Evolutionary conservation across 64 coral and sea anemone species (phyloP).

Genomic region (Montipora capricornis): DNA sequence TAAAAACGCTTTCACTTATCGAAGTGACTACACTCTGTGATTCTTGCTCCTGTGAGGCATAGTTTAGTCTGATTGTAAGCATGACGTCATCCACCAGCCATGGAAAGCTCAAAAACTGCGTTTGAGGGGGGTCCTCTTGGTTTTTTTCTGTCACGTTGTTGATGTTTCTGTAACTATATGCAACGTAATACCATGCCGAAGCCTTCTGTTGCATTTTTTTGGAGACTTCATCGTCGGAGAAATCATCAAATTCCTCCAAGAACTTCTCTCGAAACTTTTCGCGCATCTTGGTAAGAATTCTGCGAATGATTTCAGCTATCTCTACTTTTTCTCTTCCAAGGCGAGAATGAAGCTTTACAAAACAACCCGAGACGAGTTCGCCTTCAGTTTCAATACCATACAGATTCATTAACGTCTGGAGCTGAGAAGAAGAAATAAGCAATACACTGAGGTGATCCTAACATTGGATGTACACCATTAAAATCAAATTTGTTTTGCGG

Average conservation of each 20-base stretch:
- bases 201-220: conserved; percentile 85
- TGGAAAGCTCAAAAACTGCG: conserved; percentile 84
- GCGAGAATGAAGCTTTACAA: conserved; percentile 78
- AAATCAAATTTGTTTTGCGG: no score
- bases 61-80: conserved; percentile 50
- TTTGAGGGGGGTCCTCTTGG: conserved; percentile 15
- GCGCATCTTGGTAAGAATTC: conserved; percentile 56
- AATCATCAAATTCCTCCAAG: conserved; percentile 84
- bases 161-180: conserved; percentile 53
- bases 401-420: conserved; percentile 80
- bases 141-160: neutral
- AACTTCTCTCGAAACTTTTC: conserved; percentile 79
- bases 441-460: neutral
- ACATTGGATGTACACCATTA: no score
- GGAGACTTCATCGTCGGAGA: conserved; percentile 19
- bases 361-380: conserved; percentile 91
- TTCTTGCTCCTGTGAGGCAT: conserved; percentile 22
- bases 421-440: neutral
- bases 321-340: conserved; percentile 89
- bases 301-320: conserved; percentile 80
- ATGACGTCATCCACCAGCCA: conserved; percentile 98
- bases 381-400: conserved; percentile 93
- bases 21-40: conserved; percentile 23
- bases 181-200: conserved; percentile 93
- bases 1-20: conserved; percentile 60